These are phyloP conservation scores for Apocrypta bakeri DNA, from an alignment of 1,140 invertebrate genomes.

Conservation along the genomic window DNA sequence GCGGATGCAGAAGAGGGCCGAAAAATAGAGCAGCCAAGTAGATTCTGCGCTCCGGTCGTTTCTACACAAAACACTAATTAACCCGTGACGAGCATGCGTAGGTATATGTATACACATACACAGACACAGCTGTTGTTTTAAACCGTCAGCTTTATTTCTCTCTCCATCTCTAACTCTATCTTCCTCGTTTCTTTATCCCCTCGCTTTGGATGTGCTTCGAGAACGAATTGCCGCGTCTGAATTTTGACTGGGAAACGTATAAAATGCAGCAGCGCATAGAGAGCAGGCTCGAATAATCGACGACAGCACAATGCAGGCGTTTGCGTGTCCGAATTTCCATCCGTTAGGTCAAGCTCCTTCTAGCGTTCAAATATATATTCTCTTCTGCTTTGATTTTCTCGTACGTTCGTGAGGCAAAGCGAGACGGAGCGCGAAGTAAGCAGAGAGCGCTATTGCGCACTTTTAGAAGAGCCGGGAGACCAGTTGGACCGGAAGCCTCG, in stretches of 20 bases:
- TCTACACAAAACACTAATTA: slow-evolving; percentile 21
- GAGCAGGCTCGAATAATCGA: too few relatives aligned
- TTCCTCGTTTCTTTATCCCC: background rate
- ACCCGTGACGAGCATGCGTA: background rate
- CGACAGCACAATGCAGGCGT: too few relatives aligned
- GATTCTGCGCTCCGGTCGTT: slow-evolving; percentile 5
- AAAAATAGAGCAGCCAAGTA: slow-evolving; percentile 10
- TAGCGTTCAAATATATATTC: too few relatives aligned
- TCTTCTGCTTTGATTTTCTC: too few relatives aligned
- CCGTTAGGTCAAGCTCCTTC: too few relatives aligned
- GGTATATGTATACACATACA: background rate
- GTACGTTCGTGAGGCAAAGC: background rate
- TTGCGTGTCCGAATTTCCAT: too few relatives aligned
- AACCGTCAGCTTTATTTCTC: too few relatives aligned
- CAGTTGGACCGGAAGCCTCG: background rate
- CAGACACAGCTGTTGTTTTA: background rate
- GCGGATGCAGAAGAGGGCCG: background rate
- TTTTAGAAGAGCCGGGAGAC: background rate
- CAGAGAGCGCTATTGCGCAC: too few relatives aligned
- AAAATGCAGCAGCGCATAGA: too few relatives aligned
- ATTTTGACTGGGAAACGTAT: too few relatives aligned
- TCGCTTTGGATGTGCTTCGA: too few relatives aligned
- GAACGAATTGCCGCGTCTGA: too few relatives aligned
- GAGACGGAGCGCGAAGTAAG: background rate
- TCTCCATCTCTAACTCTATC: background rate